Percentiles rank a stretch among this genome's conserved stretches.
Conservation (phyloP, 2,888 invertebrate species). For the Scotopteryx bipunctaria region DNA sequence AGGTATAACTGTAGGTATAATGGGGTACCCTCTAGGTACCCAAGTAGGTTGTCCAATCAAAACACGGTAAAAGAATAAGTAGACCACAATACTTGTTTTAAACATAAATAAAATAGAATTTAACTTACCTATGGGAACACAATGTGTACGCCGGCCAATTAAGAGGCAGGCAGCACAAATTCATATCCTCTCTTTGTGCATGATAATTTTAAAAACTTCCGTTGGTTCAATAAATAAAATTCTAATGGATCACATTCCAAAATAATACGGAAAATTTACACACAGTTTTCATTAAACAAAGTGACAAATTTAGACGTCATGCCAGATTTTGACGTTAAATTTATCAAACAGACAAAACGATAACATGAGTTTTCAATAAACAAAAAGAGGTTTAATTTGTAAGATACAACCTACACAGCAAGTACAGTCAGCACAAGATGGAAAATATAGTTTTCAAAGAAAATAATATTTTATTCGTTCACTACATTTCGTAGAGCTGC, state of each 20-base stretch:
- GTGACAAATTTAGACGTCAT: neutral
- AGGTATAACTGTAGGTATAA: no score
- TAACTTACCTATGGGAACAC: neutral
- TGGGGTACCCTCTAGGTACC: no score
- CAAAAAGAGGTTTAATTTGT: no score
- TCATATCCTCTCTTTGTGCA: neutral
- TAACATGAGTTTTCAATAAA: neutral
- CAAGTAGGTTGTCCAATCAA: neutral
- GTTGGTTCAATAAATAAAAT: neutral
- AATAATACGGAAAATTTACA: conserved; percentile 5
- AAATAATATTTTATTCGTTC: no score
- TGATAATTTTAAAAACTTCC: neutral
- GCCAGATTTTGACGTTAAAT: neutral
- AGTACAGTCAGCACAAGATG: no score
- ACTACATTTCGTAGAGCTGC: no score
- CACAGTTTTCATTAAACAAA: neutral
- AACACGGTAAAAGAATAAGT: no score
- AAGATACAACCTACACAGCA: no score
- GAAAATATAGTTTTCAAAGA: no score
- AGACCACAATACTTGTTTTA: no score
- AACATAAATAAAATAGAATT: no score
- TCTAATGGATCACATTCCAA: conserved; percentile 2
- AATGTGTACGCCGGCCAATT: neutral
- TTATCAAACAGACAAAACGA: neutral
- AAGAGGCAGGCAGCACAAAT: neutral